Evolutionary conservation across 2,113 vertebrate species (phyloP), one percentile per base, ranked within the genome.

Genomic region (Myocastor coypus): DNA sequence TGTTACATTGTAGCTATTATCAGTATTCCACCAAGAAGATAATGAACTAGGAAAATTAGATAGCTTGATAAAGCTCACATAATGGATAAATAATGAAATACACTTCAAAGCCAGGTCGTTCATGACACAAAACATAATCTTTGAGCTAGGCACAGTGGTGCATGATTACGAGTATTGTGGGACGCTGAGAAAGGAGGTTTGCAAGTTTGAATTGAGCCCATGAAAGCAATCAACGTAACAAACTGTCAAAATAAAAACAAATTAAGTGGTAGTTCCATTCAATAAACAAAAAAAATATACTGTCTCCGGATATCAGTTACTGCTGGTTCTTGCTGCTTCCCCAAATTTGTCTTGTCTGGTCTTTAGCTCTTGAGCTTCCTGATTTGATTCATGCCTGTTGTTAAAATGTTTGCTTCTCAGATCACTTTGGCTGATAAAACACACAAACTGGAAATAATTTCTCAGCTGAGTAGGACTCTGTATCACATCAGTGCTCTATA

Each of bases 351-450:
- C 20, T 64, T 14, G 9, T 84, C n/a, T 63, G 59, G 24, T 55
- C 20, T 95, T 78, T 63, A 75, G 30, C 30, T 92, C 89, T 32
- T 86, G 64, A 16, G 10, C 19, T 93, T 40, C 34, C 34, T 64
- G 77, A 46, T 50, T 93, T 83, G 9, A 91, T 80, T 91, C 20
- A 84, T 80, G 40, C 5, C 12, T 92, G 87, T 55, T 82, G 64
- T 88, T 61, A 91, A 83, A 42, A 78, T 5, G 77, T 83, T 95
- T 82, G n/a, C 7, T 91, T 95, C 66, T 94, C 42, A 92, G 42
- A 64, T 78, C 50, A 61, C 52, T 82, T 85, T 89, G 42, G 30
- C 68, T 94, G 42, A 92, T 66, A 68, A 89, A 22, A 66, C 26
- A 12, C 14, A 32, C 66, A 73, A 22, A 71, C 2, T 42, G 50